Evolutionary conservation across 1,140 invertebrate species (phyloP).

Genomic region (Tetramorium alpestre): DNA sequence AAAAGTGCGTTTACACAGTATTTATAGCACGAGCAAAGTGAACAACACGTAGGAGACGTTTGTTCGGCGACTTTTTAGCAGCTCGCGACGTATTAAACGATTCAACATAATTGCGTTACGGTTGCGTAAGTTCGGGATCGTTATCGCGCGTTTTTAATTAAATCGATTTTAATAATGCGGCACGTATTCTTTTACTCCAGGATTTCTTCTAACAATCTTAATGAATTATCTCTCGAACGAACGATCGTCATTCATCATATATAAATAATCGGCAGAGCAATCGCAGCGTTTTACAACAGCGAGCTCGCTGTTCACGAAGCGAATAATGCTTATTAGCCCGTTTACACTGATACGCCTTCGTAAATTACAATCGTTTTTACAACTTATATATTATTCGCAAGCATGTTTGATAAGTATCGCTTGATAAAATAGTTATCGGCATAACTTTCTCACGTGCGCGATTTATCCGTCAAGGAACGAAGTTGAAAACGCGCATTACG

Average conservation of each 20-base stretch:
- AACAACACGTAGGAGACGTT: background rate
- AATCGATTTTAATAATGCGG: background rate
- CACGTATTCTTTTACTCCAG: no score
- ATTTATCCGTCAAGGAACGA: conserved; percentile 2
- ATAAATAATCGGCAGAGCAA: background rate
- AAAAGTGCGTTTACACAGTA: background rate
- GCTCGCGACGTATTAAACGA: background rate
- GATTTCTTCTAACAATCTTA: background rate
- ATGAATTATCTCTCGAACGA: conserved; percentile 4
- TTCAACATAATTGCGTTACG: background rate
- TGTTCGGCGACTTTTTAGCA: conserved; percentile 9
- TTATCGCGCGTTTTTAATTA: background rate
- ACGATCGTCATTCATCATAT: background rate
- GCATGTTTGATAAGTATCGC: background rate
- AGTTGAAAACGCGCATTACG: conserved; percentile 11
- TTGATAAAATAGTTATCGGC: background rate
- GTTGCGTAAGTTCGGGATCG: background rate
- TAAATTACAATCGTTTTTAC: background rate
- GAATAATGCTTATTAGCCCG: background rate
- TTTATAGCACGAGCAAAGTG: conserved; percentile 5
- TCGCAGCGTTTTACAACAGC: background rate
- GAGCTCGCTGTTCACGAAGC: background rate
- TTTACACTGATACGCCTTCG: background rate
- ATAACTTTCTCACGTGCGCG: conserved; percentile 19
- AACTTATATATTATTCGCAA: background rate